Base-by-base conservation (phyloP, 2,888 invertebrate species). In the Standfussiana lucernea region DNA sequence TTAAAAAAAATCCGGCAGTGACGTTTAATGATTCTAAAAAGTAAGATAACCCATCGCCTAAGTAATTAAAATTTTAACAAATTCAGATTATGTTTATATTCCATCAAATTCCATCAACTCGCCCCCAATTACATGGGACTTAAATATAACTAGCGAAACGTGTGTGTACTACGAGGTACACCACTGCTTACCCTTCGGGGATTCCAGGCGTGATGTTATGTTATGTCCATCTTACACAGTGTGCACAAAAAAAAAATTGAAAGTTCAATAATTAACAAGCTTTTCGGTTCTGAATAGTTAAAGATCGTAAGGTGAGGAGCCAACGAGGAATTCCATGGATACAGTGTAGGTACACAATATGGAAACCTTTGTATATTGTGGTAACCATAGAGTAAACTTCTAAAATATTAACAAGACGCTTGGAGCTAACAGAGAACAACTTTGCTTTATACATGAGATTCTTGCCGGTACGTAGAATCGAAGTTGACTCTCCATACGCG, bases 351-450 rank as follows among this genome's bases (percentile, higher is more conserved):
- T 50, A 50, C 28, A 50, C 37, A 47, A n/a, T 42, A 35, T 21
- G 5, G 64, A 24, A 40, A 64, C 64, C 64, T 40, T 64, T 35
- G 18, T 15, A 64, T n/a, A 10, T 64, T 28, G n/a, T 40, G 18
- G 18, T 53, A 53, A 75, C 40, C 53, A 64, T 53, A 67, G 61
- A 53, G 40, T 61, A 53, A 80, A 82, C 69, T 47, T 70, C 45
- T 66, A 47, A 77, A 77, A 82, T 80, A 80, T 70, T 66, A 77
- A 67, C 35, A 66, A 56, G n/a, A 15, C 24, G 47, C 35, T 67
- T 28, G 35, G 15, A 77, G 40, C 78, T 28, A 53, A n/a, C 77
- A 70, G 45, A 18, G 35, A 61, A 28, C 65, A 82, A 80, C 59
- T 80, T 82, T 28, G 37, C 59, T 24, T 10, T 61, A 8, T 3